Base-by-base conservation (phyloP, 2,888 invertebrate species). In the Zygothrica quintamaculata region DNA sequence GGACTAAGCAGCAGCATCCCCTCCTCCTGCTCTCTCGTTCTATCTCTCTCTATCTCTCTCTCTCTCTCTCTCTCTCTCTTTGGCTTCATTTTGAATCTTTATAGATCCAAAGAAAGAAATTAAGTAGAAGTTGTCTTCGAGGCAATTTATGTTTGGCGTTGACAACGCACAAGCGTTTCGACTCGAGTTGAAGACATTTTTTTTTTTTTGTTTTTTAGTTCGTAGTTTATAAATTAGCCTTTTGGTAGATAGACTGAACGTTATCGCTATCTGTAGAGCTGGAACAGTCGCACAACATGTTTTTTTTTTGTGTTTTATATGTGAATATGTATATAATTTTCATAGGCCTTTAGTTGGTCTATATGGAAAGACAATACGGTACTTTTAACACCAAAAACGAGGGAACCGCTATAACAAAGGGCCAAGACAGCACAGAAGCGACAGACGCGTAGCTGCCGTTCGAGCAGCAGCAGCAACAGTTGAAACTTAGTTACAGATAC, bases 381-480 rank as follows among this genome's bases (percentile, higher is more conserved):
- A 82, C 87, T 84, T 81, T 87, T 82, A 81, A 82, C 82, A 87
- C 82, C 87, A 84, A 48, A 68, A 80, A 62, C 61, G 61, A 65
- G 65, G 77, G 13, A 73, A 48, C 57, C 55, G 34, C 39, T 48
- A 44, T 62, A 71, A 78, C 60, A 72, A 61, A 76, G 71, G 86
- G 85, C 82, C 82, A 82, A 79, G 75, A 78, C 86, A 82, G 77
- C 84, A 81, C 87, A 81, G 87, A 86, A 86, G 87, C 81, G 84
- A 81, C 72, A 84, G 81, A 81, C 66, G 75, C 62, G 47, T 77
- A 55, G 81, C 87, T 81, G 81, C 87, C 61, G 80, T 81, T 80
- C 81, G 84, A 84, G 86, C 80, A 86, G 80, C 86, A 79, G 80
- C 80, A 84, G 86, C 80, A 86, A 86, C 86, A 79, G 80, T 84